Base-by-base conservation (phyloP, 2,888 invertebrate genomes). In the Hypena proboscidalis region DNA sequence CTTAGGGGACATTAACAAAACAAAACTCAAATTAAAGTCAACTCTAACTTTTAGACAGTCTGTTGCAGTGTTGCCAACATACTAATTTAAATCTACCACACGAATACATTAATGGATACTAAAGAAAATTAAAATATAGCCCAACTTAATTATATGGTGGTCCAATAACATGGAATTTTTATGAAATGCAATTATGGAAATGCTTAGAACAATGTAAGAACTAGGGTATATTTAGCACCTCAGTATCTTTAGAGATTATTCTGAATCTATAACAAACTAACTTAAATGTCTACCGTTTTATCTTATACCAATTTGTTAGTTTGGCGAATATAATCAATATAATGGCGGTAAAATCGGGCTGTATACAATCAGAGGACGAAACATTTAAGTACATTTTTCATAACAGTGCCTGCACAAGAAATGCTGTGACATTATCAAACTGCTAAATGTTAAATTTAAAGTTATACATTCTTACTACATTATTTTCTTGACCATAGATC, bases 191-290 rank as follows among this genome's bases (percentile, higher is more conserved):
- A 48, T 33, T 29, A 44, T 57, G 38, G 41, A 74, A 74, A 77
- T 72, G 70, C 74, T 55, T 57, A 6, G 33, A 56, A 58, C 44
- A 38, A 41, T 45, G 51, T 50, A 57, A 67, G 48, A 61, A 41
- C 47, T 67, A 66, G 41, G 33, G 44, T 64, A 65, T 66, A 60
- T 67, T 69, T 80, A 87, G 85, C 87, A 85, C 83, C 85, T 75
- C 65, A 56, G 69, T 68, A 70, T 74, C 57, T 65, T 67, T 69
- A 52, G 74, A 80, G 74, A 82, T 80, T 79, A 70, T 72, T 60
- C 48, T 54, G 57, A 69, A 72, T 75, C 63, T 70, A 75, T 82
- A 78, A 58, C 58, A 72, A 70, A 64, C 70, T 72, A 78, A 70
- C 74, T 73, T 76, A 79, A 21, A 45, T 29, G 45, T 43, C 56